Conservation (phyloP, 2,113 vertebrate genomes). For the Synchiropus splendidus region DNA sequence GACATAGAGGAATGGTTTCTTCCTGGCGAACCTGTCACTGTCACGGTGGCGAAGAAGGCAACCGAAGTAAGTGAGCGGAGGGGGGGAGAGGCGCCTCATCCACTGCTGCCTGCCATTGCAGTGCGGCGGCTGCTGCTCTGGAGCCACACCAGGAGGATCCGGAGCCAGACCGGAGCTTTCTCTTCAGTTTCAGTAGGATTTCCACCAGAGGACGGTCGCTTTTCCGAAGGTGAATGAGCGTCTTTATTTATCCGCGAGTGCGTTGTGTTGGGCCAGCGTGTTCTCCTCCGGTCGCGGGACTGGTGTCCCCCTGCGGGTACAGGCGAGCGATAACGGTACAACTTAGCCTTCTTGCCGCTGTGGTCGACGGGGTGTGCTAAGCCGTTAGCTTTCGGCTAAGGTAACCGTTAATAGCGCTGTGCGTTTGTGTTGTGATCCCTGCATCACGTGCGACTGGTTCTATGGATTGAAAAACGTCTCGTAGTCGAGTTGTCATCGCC, state of each 20-base stretch:
- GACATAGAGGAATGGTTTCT: conserved; percentile 61
- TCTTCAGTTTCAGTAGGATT: conserved; percentile 29
- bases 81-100: conserved; percentile 44
- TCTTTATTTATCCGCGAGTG: conserved; percentile 23
- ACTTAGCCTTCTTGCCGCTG: too few relatives aligned
- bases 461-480: conserved; percentile 8
- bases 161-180: conserved; percentile 1
- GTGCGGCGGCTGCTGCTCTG: conserved; percentile 61
- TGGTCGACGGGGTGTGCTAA: conserved; percentile 34
- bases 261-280: conserved; percentile 1
- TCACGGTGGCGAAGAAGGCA: conserved; percentile 54
- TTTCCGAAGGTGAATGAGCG: conserved; percentile 51
- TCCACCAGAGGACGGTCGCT: conserved; percentile 33
- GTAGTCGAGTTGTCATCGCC: conserved; percentile 41
- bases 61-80: conserved; percentile 48
- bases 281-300: conserved; percentile 16
- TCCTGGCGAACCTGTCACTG: conserved; percentile 69
- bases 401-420: conserved; percentile 1
- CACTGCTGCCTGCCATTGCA: conserved; percentile 64
- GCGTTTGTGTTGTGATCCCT: neutral
- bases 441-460: neutral
- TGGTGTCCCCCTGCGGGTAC: conserved; percentile 30
- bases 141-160: conserved; percentile 43
- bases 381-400: conserved; percentile 20
- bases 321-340: conserved; percentile 43